phyloP scores from a whole-genome alignment of 2,113 vertebrate genomes.

The Dinomys branickii region DNA sequence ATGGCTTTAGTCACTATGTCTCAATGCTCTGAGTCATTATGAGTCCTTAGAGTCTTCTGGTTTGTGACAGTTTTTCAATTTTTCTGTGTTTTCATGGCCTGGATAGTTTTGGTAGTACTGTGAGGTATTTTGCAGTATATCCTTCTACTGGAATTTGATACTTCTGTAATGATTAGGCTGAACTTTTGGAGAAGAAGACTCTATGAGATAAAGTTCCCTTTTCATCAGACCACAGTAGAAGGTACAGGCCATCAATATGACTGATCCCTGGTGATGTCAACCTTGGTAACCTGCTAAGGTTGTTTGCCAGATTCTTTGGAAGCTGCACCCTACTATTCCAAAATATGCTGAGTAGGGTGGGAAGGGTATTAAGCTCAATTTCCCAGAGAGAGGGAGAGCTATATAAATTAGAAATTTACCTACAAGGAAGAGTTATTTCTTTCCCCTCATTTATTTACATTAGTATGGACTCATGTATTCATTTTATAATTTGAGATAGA shows the following conservation, averaged over 20 bases:
- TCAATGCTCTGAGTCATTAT: neutral
- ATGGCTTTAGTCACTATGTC: neutral
- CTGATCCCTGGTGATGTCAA: neutral
- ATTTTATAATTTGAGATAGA: neutral
- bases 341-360: neutral
- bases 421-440: neutral
- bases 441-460: neutral
- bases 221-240: neutral
- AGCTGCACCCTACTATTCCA: neutral
- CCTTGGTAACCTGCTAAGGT: neutral
- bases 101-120: neutral
- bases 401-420: slow-evolving; percentile 17
- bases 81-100: neutral
- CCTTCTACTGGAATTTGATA: neutral
- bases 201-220: too few relatives aligned
- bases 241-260: rapidly evolving
- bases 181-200: neutral
- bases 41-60: neutral
- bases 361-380: neutral
- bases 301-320: neutral
- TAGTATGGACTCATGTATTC: neutral
- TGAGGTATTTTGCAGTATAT: neutral
- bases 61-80: neutral
- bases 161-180: neutral
- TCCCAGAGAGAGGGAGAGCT: neutral